A percentile compares a stretch with the other conserved stretches of the same genome.
phyloP scores from a whole-genome alignment of 2,797 vertebrate genomes.

The Sebastiscus albofasciatus region DNA sequence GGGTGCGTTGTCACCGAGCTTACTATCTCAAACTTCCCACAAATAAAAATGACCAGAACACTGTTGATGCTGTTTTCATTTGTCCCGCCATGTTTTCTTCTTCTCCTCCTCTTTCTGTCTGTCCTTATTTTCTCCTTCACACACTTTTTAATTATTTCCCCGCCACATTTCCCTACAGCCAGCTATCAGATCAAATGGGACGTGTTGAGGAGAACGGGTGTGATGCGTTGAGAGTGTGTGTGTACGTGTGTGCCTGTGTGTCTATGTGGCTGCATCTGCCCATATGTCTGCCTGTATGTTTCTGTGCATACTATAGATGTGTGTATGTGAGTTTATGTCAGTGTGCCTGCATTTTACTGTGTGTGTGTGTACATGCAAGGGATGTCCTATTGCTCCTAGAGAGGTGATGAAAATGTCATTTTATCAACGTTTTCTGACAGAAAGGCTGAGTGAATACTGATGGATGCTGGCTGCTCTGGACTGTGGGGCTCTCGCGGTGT shows the following conservation, averaged over 20 bases:
- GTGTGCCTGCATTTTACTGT: neutral
- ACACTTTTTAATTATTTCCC: conserved; percentile 66
- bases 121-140: conserved; percentile 54
- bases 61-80: conserved; percentile 22
- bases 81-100: conserved; percentile 15
- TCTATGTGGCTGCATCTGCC: neutral
- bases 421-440: conserved; percentile 64
- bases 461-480: conserved; percentile 47
- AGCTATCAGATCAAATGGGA: conserved; percentile 68
- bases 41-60: neutral
- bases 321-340: neutral
- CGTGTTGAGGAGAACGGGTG: conserved; percentile 54
- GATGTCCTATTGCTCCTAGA: conserved; percentile 40
- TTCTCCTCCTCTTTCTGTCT: conserved; percentile 1
- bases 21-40: neutral
- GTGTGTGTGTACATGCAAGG: neutral
- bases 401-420: conserved; percentile 69
- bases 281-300: neutral
- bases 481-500: conserved; percentile 27
- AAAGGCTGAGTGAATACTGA: conserved; percentile 64
- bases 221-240: conserved; percentile 32
- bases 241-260: neutral
- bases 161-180: conserved; percentile 46
- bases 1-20: neutral
- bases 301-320: neutral